Conservation (phyloP, 2,797 vertebrate genomes). For the Acomys russatus region DNA sequence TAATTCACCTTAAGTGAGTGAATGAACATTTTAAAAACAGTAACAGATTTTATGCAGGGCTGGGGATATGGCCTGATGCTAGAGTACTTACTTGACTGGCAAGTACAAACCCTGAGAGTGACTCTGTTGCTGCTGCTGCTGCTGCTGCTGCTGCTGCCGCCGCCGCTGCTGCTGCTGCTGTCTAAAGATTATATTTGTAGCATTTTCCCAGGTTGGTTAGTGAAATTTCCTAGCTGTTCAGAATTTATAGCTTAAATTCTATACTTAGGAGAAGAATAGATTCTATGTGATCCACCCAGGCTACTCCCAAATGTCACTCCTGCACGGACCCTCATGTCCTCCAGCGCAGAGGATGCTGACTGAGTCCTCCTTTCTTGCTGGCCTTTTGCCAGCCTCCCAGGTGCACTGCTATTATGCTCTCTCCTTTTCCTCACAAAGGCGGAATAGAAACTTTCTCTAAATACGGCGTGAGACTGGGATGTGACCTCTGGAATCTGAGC, state of each 20-base stretch:
- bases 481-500: slow-evolving; percentile 61
- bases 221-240: background rate
- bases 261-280: slow-evolving; percentile 1
- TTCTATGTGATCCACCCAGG: background rate
- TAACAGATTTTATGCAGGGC: background rate
- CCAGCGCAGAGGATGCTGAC: background rate
- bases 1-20: slow-evolving; percentile 9
- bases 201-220: background rate
- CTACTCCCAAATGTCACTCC: slow-evolving; percentile 15
- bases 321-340: background rate
- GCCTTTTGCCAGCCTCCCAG: slow-evolving; percentile 58
- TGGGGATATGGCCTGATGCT: too few relatives aligned
- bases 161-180: too few relatives aligned
- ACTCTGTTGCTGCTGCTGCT: background rate
- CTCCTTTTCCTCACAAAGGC: slow-evolving; percentile 46
- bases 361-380: slow-evolving; percentile 60
- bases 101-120: background rate
- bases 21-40: slow-evolving; percentile 30
- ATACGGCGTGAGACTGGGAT: slow-evolving; percentile 10
- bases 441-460: slow-evolving; percentile 68
- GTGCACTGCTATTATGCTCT: slow-evolving; percentile 25
- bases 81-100: background rate
- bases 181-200: background rate
- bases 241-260: slow-evolving; percentile 46
- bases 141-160: too few relatives aligned